Conservation (phyloP, 2,888 invertebrate genomes). For the Pogonocherus hispidulus region DNA sequence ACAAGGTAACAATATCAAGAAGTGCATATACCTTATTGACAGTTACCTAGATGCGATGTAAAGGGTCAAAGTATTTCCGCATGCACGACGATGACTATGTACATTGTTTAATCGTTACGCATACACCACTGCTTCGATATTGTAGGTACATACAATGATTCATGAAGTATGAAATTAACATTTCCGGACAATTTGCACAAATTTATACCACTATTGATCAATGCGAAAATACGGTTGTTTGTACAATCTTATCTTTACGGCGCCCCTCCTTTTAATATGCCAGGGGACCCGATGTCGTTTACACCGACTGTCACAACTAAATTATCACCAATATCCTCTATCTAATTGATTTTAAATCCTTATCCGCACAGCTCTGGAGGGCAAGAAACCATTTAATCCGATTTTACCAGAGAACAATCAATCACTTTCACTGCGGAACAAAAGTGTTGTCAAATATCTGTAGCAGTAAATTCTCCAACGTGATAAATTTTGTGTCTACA, state of each 20-base stretch:
- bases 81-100: too few relatives aligned
- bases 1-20: too few relatives aligned
- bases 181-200: background rate
- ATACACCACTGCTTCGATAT: too few relatives aligned
- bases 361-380: background rate
- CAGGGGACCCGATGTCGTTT: background rate
- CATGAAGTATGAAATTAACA: background rate
- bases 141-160: background rate
- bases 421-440: constrained; percentile 4
- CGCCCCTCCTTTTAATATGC: background rate
- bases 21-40: too few relatives aligned
- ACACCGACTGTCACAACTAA: constrained; percentile 2
- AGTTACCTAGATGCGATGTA: too few relatives aligned
- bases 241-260: background rate
- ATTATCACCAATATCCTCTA: constrained; percentile 6
- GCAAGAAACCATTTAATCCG: constrained; percentile 4
- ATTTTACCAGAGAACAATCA: constrained; percentile 3
- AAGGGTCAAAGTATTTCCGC: too few relatives aligned
- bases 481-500: constrained; percentile 5
- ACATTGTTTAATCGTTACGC: too few relatives aligned
- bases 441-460: constrained; percentile 6
- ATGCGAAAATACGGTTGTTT: background rate
- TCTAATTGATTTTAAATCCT: constrained; percentile 3
- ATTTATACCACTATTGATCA: background rate
- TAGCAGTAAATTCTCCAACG: background rate